Base-by-base conservation (phyloP, 2,797 vertebrate species). In the Mallotus villosus region DNA sequence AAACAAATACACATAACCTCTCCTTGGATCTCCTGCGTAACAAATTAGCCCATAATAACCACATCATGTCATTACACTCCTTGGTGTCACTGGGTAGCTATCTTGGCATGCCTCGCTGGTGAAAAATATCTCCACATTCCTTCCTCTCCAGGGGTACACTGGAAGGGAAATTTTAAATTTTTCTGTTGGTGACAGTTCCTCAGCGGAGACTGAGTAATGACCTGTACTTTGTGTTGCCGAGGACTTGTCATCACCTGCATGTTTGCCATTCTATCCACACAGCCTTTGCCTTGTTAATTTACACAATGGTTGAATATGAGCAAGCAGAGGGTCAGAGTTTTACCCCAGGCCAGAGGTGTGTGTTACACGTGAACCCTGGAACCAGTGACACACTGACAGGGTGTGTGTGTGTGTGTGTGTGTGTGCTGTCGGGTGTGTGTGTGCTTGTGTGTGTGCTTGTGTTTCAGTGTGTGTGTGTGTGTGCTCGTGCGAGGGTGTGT, bases 211-310 rank as follows among this genome's bases (percentile, higher is more conserved):
- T 88, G 85, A 89, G 82, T 87, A 90, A 91, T 88, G 89, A 80
- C 85, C 82, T 84, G 86, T 90, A 90, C 87, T 91, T 90, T 91
- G 83, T 90, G 80, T 81, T 63, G 82, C 75, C 22, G 78, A 73
- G 88, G 84, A 87, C 88, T 82, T 92, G 90, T 92, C 90, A 93
- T 93, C 92, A 88, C 90, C 87, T 90, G 89, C 87, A 87, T 92
- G 90, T 92, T 90, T 88, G 90, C 90, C 86, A 92, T 93, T 93
- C 91, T 90, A 92, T 90, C 86, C 68, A 57, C 85, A 76, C 84
- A 80, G 87, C 80, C 79, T 87, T 90, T 89, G 89, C 81, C 90
- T 89, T 91, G 90, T 92, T 89, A 87, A 89, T 92, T 87, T 86
- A 88, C 90, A 90, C 92, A 92, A 92, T 88, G 82, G 86, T 77